Evolutionary conservation across 2,113 vertebrate species (phyloP).

Genomic region (Sorex araneus): DNA sequence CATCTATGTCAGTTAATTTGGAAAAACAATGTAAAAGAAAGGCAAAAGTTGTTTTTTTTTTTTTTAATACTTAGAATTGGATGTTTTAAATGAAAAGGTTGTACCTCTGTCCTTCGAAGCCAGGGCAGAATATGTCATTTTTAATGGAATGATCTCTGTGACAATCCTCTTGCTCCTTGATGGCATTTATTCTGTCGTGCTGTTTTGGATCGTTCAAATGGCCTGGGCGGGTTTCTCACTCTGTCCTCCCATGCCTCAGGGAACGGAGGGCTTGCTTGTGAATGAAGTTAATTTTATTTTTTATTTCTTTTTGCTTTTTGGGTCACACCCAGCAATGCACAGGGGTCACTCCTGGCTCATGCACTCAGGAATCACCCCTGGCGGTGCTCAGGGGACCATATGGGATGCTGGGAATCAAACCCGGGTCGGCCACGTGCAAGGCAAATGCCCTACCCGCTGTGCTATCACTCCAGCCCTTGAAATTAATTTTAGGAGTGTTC

Average conservation of each 20-base stretch:
- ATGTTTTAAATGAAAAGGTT: constrained; percentile 29
- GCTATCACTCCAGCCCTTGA: too few relatives aligned
- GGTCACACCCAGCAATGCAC: too few relatives aligned
- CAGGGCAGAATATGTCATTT: background rate
- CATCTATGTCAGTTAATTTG: constrained; percentile 37
- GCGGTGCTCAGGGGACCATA: too few relatives aligned
- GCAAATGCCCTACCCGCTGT: too few relatives aligned
- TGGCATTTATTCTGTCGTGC: constrained; percentile 20
- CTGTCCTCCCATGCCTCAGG: background rate
- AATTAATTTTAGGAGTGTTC: constrained; percentile 57
- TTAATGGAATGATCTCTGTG: constrained; percentile 31
- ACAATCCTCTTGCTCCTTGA: constrained; percentile 32
- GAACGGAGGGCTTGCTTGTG: background rate
- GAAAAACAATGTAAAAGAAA: constrained; percentile 51
- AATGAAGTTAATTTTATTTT: constrained; percentile 60
- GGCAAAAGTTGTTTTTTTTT: background rate
- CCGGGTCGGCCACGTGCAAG: too few relatives aligned
- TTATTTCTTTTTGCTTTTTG: too few relatives aligned
- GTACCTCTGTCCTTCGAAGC: background rate
- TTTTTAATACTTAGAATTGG: background rate
- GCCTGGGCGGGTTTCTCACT: constrained; percentile 29
- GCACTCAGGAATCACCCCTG: too few relatives aligned
- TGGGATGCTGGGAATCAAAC: too few relatives aligned
- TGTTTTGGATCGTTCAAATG: constrained; percentile 51
- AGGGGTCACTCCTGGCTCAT: too few relatives aligned